Percentiles rank a stretch among this genome's conserved stretches.
Conservation (phyloP, 1,140 invertebrate genomes). For the Chymomyza costata region DNA sequence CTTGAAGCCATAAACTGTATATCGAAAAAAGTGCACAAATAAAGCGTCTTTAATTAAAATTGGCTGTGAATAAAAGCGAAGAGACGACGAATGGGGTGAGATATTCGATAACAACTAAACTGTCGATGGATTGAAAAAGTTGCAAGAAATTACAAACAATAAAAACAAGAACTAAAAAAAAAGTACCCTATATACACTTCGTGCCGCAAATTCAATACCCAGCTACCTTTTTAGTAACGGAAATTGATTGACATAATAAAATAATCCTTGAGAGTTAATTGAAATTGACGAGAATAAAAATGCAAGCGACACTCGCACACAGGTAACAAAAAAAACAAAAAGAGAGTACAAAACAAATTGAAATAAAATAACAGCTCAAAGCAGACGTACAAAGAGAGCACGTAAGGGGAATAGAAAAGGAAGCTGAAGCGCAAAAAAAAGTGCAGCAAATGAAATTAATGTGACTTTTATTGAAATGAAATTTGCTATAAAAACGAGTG, state of each 20-base stretch:
- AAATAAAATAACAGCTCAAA: no score
- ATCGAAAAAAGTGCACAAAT: no score
- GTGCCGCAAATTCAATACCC: no score
- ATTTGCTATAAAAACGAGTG: slow-evolving; percentile 51
- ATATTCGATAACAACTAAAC: no score
- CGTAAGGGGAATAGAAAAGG: no score
- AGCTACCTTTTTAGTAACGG: slow-evolving; percentile 62
- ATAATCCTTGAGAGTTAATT: slow-evolving; percentile 71
- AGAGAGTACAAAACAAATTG: not conserved
- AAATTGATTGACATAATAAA: slow-evolving; percentile 73
- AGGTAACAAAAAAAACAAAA: not conserved
- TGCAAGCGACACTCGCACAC: not conserved
- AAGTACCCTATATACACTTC: no score
- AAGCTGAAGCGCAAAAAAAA: slow-evolving; percentile 27
- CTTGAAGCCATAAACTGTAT: no score
- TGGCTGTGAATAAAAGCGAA: slow-evolving; percentile 10
- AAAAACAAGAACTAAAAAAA: slow-evolving; percentile 17
- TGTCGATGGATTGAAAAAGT: no score
- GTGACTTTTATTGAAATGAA: slow-evolving; percentile 68
- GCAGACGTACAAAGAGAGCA: no score
- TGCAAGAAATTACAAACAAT: slow-evolving; percentile 11
- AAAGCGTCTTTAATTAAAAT: slow-evolving; percentile 25
- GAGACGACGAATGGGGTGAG: not conserved
- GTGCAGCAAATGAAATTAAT: slow-evolving; percentile 64
- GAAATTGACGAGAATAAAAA: slow-evolving; percentile 66